A percentile compares a stretch with the other conserved stretches of the same genome.
Conservation (phyloP, 1,140 invertebrate genomes). For the Nomia melanderi region DNA sequence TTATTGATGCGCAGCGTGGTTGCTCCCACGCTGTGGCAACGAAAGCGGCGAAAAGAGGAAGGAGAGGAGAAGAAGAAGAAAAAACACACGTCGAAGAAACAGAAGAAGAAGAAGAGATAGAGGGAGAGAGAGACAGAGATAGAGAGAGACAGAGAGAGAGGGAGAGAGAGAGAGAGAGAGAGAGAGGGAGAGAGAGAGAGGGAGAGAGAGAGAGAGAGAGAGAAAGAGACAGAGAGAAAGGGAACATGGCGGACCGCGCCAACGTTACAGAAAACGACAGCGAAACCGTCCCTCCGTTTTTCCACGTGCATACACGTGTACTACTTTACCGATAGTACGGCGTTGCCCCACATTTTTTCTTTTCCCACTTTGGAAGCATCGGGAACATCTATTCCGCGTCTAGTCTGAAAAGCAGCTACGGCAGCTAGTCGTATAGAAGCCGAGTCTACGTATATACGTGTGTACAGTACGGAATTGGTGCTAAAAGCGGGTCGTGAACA, state of each 20-base stretch:
- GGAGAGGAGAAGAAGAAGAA: too few relatives aligned
- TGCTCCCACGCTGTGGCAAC: too few relatives aligned
- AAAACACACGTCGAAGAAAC: too few relatives aligned
- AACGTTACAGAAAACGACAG: slow-evolving; percentile 8
- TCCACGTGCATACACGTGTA: slow-evolving; percentile 11
- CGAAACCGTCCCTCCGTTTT: not conserved
- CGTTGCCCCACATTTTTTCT: slow-evolving; percentile 44
- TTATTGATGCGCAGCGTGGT: too few relatives aligned
- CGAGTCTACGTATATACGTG: slow-evolving; percentile 17
- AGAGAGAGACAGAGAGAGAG: too few relatives aligned
- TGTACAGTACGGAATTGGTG: slow-evolving; percentile 54
- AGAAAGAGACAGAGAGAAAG: not conserved
- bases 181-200: too few relatives aligned
- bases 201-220: not conserved
- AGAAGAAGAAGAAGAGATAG: too few relatives aligned
- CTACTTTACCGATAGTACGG: slow-evolving; percentile 30
- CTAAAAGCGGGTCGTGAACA: slow-evolving; percentile 63
- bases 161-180: too few relatives aligned
- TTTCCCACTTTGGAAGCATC: slow-evolving; percentile 40
- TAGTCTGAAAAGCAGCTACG: slow-evolving; percentile 52
- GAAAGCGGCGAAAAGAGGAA: too few relatives aligned
- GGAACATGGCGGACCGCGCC: not conserved
- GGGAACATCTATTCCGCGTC: slow-evolving; percentile 46
- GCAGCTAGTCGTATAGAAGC: slow-evolving; percentile 43
- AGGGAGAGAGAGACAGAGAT: too few relatives aligned